A percentile compares a stretch with the other conserved stretches of the same genome.
phyloP scores from a whole-genome alignment of 2,888 invertebrate genomes.

The Amiota communis region DNA sequence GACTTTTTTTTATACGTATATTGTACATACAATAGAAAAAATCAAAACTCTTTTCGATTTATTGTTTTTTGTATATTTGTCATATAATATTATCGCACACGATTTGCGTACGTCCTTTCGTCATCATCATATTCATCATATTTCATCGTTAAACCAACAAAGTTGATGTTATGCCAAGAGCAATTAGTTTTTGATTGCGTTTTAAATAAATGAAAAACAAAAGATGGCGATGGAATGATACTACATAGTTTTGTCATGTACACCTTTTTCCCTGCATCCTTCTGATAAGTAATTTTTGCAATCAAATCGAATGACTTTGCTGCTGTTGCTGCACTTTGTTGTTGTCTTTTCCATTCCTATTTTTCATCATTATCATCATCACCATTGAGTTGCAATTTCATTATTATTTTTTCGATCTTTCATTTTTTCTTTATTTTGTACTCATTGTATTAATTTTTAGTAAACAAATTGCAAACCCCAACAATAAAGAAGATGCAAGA shows the following conservation, averaged over 20 bases:
- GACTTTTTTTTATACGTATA: conserved; percentile 33
- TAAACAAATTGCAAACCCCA: too few species aligned
- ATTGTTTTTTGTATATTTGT: conserved; percentile 10
- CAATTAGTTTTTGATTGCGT: conserved; percentile 51
- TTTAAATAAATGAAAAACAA: conserved; percentile 29
- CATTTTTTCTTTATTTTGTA: too few species aligned
- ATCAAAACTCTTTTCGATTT: conserved; percentile 14
- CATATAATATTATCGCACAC: conserved; percentile 45
- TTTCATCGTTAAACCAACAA: conserved; percentile 46
- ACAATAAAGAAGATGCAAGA: too few species aligned
- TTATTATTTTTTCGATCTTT: too few species aligned
- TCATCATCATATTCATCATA: neutral
- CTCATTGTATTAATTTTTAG: too few species aligned
- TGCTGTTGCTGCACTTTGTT: conserved; percentile 8
- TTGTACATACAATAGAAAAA: neutral
- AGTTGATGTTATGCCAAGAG: conserved; percentile 52
- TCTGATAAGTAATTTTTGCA: too few species aligned
- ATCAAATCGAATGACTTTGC: neutral
- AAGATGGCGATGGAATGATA: too few species aligned
- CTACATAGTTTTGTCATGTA: too few species aligned
- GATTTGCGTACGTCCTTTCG: conserved; percentile 22
- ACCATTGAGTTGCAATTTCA: too few species aligned
- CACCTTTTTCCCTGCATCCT: too few species aligned
- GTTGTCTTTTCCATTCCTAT: conserved; percentile 1
- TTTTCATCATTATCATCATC: too few species aligned